Conservation (phyloP, 2,888 invertebrate genomes). For the Itoplectis maculator region DNA sequence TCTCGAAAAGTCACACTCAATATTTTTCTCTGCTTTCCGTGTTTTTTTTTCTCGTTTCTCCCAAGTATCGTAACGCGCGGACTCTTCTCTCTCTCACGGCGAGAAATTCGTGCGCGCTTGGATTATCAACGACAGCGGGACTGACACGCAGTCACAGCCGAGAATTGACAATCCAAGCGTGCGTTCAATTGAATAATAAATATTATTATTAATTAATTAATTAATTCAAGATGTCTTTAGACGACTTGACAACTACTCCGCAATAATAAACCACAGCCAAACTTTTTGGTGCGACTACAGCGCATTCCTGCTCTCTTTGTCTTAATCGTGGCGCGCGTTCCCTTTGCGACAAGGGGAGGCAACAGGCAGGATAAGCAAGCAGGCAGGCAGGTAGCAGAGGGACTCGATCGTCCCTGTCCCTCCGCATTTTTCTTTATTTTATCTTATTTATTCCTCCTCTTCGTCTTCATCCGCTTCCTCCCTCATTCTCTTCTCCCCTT, state of each 20-base stretch:
- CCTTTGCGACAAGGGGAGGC: slow-evolving; percentile 49
- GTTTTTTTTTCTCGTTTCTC: slow-evolving; percentile 12
- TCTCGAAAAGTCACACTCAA: neutral
- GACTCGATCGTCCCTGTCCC: slow-evolving; percentile 42
- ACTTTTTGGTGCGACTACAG: slow-evolving; percentile 77
- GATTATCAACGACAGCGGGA: slow-evolving; percentile 4
- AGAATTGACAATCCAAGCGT: slow-evolving; percentile 8
- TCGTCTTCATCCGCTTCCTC: too few species aligned
- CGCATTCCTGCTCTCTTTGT: slow-evolving; percentile 67
- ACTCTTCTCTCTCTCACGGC: slow-evolving; percentile 66
- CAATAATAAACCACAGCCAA: slow-evolving; percentile 75
- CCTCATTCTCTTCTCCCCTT: slow-evolving; percentile 51
- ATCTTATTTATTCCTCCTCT: slow-evolving; percentile 33
- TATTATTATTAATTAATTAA: slow-evolving; percentile 28
- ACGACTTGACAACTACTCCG: slow-evolving; percentile 22
- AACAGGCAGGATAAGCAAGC: slow-evolving; percentile 69
- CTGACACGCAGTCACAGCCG: neutral
- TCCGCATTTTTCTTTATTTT: slow-evolving; percentile 59
- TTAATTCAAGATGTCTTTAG: slow-evolving; percentile 37
- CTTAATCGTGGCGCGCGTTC: slow-evolving; percentile 52
- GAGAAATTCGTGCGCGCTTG: slow-evolving; percentile 36
- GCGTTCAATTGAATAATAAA: slow-evolving; percentile 8
- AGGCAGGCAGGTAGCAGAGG: slow-evolving; percentile 59
- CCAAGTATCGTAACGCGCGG: slow-evolving; percentile 49
- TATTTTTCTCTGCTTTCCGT: neutral